Conservation (phyloP, 2,888 invertebrate genomes). For the Acheta domesticus region DNA sequence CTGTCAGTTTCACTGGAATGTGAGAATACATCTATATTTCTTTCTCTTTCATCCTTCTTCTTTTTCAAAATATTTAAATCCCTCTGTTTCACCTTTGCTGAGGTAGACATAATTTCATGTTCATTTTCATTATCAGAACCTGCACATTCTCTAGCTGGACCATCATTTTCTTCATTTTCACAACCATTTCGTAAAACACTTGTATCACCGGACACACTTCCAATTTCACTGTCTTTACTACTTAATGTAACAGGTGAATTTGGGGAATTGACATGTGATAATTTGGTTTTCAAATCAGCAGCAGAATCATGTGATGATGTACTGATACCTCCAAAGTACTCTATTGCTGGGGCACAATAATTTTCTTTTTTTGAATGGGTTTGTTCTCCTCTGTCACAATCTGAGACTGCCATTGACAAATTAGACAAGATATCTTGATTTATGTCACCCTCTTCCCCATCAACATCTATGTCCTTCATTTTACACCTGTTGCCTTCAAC, state of each 20-base stretch:
- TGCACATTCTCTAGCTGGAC: not conserved
- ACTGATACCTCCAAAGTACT: not conserved
- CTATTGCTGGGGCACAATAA: not conserved
- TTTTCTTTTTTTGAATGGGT: not conserved
- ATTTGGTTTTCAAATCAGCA: not conserved
- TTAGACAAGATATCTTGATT: no score
- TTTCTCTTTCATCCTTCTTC: conserved; percentile 3
- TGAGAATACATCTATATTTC: not conserved
- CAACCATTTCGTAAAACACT: not conserved
- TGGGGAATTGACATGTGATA: not conserved
- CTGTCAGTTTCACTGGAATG: not conserved
- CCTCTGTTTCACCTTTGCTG: not conserved
- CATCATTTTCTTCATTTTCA: not conserved
- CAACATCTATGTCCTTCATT: no score
- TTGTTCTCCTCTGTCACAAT: no score
- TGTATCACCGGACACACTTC: not conserved
- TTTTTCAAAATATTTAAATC: not conserved
- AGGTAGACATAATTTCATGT: not conserved
- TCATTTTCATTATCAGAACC: conserved; percentile 1
- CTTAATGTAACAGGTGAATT: not conserved
- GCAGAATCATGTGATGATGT: not conserved
- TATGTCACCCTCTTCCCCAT: no score
- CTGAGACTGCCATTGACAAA: no score
- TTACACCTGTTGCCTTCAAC: no score
- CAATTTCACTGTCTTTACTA: not conserved